Conservation (phyloP, 2,113 vertebrate species). For the Petroica traversi region DNA sequence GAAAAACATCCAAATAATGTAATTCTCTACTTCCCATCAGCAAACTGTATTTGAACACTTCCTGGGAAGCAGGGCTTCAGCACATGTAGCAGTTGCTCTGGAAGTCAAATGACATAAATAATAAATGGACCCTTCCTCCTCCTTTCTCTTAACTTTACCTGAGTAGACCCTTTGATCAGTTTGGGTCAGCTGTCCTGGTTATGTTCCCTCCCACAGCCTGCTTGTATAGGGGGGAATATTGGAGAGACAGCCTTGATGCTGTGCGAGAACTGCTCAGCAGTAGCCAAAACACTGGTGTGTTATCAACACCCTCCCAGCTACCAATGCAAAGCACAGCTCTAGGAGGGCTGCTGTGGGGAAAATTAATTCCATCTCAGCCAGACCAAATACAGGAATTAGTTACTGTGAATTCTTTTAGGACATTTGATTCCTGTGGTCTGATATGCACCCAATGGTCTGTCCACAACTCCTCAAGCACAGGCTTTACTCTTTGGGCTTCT, state of each 20-base stretch:
- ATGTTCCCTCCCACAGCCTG: neutral
- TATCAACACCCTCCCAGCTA: neutral
- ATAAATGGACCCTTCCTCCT: neutral
- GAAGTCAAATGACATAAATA: neutral
- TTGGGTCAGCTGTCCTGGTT: neutral
- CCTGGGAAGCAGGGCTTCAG: neutral
- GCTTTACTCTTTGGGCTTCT: neutral
- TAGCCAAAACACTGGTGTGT: neutral
- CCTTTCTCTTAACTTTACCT: neutral
- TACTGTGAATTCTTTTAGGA: neutral
- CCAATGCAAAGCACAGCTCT: neutral
- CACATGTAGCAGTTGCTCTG: neutral
- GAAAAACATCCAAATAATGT: neutral
- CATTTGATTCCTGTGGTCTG: neutral
- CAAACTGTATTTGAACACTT: neutral
- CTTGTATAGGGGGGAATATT: neutral
- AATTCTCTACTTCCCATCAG: neutral
- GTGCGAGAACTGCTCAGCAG: rapidly evolving
- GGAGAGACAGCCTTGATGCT: neutral
- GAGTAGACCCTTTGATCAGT: neutral
- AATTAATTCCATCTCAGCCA: neutral
- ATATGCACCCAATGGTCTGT: neutral
- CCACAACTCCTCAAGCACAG: neutral
- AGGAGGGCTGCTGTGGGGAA: neutral
- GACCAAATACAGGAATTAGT: neutral